Evolutionary conservation across 2,888 invertebrate species (phyloP), one percentile per base, ranked within the genome.

Genomic region (Osmoderma eremita): DNA sequence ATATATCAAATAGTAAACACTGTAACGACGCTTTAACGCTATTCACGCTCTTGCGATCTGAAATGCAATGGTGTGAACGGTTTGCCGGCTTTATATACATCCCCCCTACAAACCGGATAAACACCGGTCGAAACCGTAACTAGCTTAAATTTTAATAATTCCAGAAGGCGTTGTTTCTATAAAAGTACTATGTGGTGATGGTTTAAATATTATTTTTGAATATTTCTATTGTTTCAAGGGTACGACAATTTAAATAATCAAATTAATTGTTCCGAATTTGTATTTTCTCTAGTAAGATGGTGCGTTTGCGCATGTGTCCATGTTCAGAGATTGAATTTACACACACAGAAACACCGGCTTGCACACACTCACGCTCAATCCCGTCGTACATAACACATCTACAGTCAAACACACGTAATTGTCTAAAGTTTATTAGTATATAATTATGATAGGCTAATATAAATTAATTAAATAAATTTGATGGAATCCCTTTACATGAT

Each of bases 1-100:
- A 65, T 65, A 70, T 70, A 69, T 70, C 67, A 68, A 65, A 71
- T 77, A 78, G 74, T 78, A 77, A 78, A 79, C 78, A 78, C 78
- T 50, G 5, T 69, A 70, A 41, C 22, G 56, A 61, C 58, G 58
- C 22, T 30, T 61, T 8, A 53, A 74, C 75, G 73, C 69, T 73
- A 53, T 69, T 67, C 58, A 69, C 74, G 69, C 30, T 30, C 30
- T 66, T 73, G 73, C 72, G 72, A 66, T 75, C 76, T 77, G 74
- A 75, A 78, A 76, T 79, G 76, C 72, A 75, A 75, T 77, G 75
- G 76, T 76, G 70, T 68, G 69, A 65, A 67, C 53, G 65, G 56
- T 68, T 49, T 13, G 65, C 51, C 61, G 41, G 58, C 71, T 78
- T 73, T 80, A 80, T 78, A 77, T 71, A 66, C 38, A 65, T 71